Evolutionary conservation across 2,888 invertebrate genomes (phyloP).

Genomic region (Trachelus tabidus): DNA sequence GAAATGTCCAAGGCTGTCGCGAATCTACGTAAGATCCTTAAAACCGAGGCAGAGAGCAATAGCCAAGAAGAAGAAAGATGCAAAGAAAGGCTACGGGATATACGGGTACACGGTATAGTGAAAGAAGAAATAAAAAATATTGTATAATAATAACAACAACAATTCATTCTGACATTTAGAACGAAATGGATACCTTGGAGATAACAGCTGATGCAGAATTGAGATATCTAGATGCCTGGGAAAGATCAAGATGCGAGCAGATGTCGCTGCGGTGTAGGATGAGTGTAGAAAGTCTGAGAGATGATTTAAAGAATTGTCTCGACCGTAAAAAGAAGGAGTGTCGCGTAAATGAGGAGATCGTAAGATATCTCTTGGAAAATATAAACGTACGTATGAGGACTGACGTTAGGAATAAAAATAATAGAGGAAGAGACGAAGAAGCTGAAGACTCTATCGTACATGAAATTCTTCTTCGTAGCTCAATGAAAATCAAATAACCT

Average conservation of each 20-base stretch:
- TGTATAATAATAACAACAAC: background rate
- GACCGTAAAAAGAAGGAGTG: conserved; percentile 59
- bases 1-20: conserved; percentile 25
- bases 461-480: conserved; percentile 46
- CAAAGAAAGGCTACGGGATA: conserved; percentile 30
- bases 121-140: background rate
- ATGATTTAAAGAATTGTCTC: conserved; percentile 48
- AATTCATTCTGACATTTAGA: conserved; percentile 29
- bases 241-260: conserved; percentile 63
- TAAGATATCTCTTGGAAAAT: conserved; percentile 49
- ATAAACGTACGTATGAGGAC: conserved; percentile 45
- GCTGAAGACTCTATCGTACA: background rate
- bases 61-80: conserved; percentile 33
- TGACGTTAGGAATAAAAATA: background rate
- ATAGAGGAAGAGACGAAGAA: background rate
- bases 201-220: conserved; percentile 44
- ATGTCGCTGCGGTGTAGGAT: conserved; percentile 44
- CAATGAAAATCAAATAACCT: conserved; percentile 51
- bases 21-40: conserved; percentile 31
- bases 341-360: conserved; percentile 58
- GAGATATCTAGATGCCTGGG: conserved; percentile 54
- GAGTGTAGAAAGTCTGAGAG: conserved; percentile 49
- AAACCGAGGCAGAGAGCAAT: conserved; percentile 29
- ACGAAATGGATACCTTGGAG: conserved; percentile 43
- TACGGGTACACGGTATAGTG: conserved; percentile 36